phyloP scores from a whole-genome alignment of 2,888 invertebrate genomes.

The Drosophila anomelani region DNA sequence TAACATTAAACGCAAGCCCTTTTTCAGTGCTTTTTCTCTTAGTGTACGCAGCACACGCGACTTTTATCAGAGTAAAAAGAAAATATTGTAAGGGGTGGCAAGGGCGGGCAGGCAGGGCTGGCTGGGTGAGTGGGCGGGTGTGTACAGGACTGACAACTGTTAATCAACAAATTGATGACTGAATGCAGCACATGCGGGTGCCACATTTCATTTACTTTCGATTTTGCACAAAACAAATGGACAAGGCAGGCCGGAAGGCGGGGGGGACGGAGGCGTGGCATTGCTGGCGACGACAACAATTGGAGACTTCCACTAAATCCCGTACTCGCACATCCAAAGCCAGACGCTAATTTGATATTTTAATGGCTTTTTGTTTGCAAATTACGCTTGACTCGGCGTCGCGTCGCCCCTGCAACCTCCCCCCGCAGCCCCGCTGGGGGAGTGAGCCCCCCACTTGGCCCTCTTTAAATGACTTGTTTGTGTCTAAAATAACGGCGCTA shows the following conservation, averaged over 20 bases:
- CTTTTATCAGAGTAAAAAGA: constrained; percentile 16
- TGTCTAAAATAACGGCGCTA: constrained; percentile 39
- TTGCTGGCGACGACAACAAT: constrained; percentile 23
- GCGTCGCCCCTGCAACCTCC: constrained; percentile 20
- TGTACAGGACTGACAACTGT: constrained; percentile 30
- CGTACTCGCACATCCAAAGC: constrained; percentile 41
- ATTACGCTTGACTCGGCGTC: constrained; percentile 53
- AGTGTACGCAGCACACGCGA: constrained; percentile 18
- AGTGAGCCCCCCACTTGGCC: neutral
- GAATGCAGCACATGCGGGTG: constrained; percentile 57
- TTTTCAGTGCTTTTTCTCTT: neutral
- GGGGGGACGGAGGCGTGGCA: neutral
- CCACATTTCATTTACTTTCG: constrained; percentile 59
- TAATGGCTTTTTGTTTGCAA: constrained; percentile 72
- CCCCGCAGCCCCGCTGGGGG: neutral
- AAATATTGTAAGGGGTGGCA: neutral
- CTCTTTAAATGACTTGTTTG: constrained; percentile 30
- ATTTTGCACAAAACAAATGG: constrained; percentile 47
- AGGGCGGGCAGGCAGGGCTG: neutral
- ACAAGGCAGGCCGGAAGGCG: neutral
- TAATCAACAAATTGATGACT: constrained; percentile 54
- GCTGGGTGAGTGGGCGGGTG: neutral
- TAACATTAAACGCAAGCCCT: neutral
- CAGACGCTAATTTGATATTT: constrained; percentile 76
- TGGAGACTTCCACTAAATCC: constrained; percentile 59